phyloP scores from a whole-genome alignment of 2,888 invertebrate genomes.

The Latheticus oryzae region DNA sequence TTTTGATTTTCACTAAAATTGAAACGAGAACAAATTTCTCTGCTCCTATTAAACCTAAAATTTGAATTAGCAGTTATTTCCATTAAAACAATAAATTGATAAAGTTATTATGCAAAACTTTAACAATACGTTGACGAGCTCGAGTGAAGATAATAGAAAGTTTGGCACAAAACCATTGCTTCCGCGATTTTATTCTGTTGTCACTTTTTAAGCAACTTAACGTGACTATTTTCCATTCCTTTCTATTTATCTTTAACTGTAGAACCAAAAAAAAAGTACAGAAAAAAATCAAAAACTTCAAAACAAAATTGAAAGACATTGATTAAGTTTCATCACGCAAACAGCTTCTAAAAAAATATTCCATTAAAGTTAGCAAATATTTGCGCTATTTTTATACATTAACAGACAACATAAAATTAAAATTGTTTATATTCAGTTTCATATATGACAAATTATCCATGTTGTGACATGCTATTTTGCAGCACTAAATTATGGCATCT shows the following conservation, averaged over 20 bases:
- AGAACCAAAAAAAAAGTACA: not conserved
- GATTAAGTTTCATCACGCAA: conserved; percentile 18
- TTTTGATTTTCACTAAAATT: conserved; percentile 5
- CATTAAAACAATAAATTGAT: conserved; percentile 14
- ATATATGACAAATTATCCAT: no score
- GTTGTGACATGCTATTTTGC: no score
- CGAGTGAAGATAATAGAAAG: no score
- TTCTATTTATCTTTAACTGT: no score
- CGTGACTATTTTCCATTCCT: conserved; percentile 7
- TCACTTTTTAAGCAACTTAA: conserved; percentile 6
- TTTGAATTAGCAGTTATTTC: conserved; percentile 9
- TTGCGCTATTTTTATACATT: conserved; percentile 19
- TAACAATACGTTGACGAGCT: conserved; percentile 4
- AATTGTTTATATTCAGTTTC: no score
- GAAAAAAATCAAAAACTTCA: not conserved
- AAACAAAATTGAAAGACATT: not conserved
- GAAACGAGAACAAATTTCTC: no score
- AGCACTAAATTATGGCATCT: no score
- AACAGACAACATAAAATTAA: no score
- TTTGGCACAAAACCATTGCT: conserved; percentile 16
- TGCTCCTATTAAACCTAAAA: conserved; percentile 10
- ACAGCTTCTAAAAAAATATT: conserved; percentile 13
- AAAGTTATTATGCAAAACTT: conserved; percentile 10
- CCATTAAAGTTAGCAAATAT: conserved; percentile 17
- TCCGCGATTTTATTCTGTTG: conserved; percentile 14